phyloP scores from a whole-genome alignment of 2,888 invertebrate species.

The Nebria salina region DNA sequence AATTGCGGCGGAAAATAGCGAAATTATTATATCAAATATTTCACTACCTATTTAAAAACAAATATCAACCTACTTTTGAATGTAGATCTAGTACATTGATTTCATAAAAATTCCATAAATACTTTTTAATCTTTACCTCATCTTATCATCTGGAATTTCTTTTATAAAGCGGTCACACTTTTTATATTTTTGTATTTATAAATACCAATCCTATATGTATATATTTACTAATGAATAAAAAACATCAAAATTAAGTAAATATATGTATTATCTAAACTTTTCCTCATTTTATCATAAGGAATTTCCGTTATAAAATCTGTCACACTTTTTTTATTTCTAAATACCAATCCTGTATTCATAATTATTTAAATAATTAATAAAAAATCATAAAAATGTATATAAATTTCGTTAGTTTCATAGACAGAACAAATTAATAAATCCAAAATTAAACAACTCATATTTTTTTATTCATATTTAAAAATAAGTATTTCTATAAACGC shows the following conservation, averaged over 20 bases:
- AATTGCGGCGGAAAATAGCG: not conserved
- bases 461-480: not conserved
- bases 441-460: too few species aligned
- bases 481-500: not conserved
- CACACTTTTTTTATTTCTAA: too few species aligned
- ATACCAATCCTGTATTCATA: too few species aligned
- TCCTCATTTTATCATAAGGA: too few species aligned
- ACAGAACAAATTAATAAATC: not conserved
- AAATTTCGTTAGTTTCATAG: too few species aligned
- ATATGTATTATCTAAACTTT: too few species aligned
- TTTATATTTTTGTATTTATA: not conserved
- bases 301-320: too few species aligned
- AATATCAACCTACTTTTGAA: not conserved
- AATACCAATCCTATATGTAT: not conserved
- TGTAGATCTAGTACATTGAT: not conserved
- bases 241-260: too few species aligned
- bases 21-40: not conserved
- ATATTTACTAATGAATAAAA: too few species aligned
- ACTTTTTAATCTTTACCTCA: not conserved
- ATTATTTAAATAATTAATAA: too few species aligned
- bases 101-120: slow-evolving; percentile 1
- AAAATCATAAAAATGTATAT: too few species aligned
- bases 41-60: not conserved
- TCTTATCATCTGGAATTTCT: not conserved
- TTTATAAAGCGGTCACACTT: not conserved